Evolutionary conservation across 1,140 invertebrate genomes (phyloP), one percentile per base, ranked within the genome.

Genomic region (Plodia interpunctella): DNA sequence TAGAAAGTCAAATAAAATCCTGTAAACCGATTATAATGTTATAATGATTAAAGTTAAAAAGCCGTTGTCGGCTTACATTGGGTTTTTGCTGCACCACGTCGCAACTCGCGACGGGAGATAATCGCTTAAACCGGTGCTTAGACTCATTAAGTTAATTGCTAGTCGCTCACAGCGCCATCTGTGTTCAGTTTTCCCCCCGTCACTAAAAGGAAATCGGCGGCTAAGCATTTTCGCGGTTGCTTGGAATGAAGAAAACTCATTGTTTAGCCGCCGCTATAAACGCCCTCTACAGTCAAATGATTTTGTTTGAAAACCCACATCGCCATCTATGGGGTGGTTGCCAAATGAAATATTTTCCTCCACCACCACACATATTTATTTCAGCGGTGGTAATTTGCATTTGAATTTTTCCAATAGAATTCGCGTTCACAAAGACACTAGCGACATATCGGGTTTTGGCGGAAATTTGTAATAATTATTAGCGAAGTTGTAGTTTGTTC

Each of bases 261-360:
- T 25, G 21, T 25, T 25, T 25, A 25, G 21, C 21, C 21, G 2
- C 21, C 2, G 6, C 21, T 25, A 25, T 6, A 3, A 32, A 8
- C 30, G 30, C 30, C 30, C 6, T 11, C 30, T 11, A 32, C 11
- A 32, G 30, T 1, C 30, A 5, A 5, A 8, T 9, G 9, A 32
- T 10, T 32, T 10, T 9, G 30, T 1, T 32, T 17, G 15, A 5
- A 44, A 44, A 5, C 38, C 5, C 9, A 1, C 13, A 44, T 2
- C 38, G 38, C 38, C 38, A 44, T 44, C 38, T 44, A 15, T 44
- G 38, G 13, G 38, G 10, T 44, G 38, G 38, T 44, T 44, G 38
- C 38, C 15, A 15, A 17, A 44, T n/a, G 2, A 44, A 44, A 15
- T 44, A 15, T 15, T 44, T 44, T 44, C 10, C 15, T n/a, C 10